A percentile compares a stretch with the other conserved stretches of the same genome.
phyloP scores from a whole-genome alignment of 2,797 vertebrate genomes.

The Mus caroli region DNA sequence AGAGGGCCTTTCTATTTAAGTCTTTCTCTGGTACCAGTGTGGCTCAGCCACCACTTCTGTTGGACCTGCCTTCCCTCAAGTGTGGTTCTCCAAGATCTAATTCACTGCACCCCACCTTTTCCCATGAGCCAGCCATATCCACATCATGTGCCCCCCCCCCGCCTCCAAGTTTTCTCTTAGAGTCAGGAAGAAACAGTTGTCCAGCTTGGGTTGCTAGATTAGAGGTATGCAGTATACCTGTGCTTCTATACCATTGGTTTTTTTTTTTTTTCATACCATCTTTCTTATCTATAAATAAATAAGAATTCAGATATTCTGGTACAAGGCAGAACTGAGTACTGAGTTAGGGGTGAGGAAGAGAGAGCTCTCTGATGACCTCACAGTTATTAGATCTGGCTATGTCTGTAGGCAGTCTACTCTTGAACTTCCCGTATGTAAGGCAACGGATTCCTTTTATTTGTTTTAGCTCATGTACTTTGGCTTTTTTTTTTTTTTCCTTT shows the following conservation, averaged over 20 bases:
- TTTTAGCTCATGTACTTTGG: not conserved
- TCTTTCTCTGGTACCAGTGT: not conserved
- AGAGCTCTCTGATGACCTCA: too few species aligned
- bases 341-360: not conserved
- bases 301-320: not conserved
- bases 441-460: not conserved
- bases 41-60: constrained; percentile 75
- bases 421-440: not conserved
- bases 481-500: not conserved
- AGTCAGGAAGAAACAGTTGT: not conserved
- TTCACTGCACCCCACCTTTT: not conserved
- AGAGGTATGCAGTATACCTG: not conserved
- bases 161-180: not conserved
- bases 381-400: not conserved
- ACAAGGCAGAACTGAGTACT: not conserved
- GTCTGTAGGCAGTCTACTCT: not conserved
- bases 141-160: not conserved
- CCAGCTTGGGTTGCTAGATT: not conserved
- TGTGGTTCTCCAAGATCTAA: not conserved
- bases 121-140: not conserved
- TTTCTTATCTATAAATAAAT: not conserved
- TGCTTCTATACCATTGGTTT: not conserved
- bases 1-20: not conserved
- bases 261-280: too few species aligned
- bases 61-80: not conserved